Conservation (phyloP, 2,113 vertebrate genomes). For the Neolamprologus longior region DNA sequence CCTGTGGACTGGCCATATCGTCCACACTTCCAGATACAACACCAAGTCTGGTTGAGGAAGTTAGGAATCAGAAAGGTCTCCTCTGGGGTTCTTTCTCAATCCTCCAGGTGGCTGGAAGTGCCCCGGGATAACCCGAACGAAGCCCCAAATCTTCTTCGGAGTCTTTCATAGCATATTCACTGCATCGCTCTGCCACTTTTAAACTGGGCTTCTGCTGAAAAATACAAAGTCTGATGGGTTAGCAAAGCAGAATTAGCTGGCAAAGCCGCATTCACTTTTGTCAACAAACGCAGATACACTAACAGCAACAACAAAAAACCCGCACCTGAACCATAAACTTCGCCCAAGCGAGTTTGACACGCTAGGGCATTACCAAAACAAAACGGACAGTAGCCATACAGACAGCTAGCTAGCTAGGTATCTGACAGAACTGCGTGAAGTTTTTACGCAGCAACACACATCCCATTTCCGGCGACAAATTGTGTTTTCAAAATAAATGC, state of each 20-base stretch:
- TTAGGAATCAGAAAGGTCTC: background rate
- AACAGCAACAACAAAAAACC: background rate
- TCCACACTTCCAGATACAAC: slow-evolving; percentile 1
- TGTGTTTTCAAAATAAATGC: slow-evolving; percentile 36
- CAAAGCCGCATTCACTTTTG: background rate
- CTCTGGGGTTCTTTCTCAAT: background rate
- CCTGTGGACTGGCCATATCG: slow-evolving; percentile 64
- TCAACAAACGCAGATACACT: background rate
- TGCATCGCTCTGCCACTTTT: slow-evolving; percentile 24
- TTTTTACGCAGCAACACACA: fast-evolving
- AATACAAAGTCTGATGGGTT: background rate
- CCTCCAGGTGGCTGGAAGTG: slow-evolving; percentile 13
- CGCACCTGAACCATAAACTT: slow-evolving; percentile 6
- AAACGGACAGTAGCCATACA: background rate
- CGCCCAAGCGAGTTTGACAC: background rate
- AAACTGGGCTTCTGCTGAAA: slow-evolving; percentile 25
- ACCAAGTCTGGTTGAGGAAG: background rate
- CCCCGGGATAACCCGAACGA: slow-evolving; percentile 3
- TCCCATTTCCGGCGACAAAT: background rate
- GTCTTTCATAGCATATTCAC: slow-evolving; percentile 46
- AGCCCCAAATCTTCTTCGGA: slow-evolving; percentile 1
- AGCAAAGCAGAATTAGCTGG: background rate
- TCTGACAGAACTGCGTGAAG: background rate
- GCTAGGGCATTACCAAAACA: slow-evolving; percentile 22
- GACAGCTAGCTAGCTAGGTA: background rate